These are phyloP conservation scores for Florisuga fusca DNA, from an alignment of 2,797 vertebrate genomes.

Conservation along the genomic window DNA sequence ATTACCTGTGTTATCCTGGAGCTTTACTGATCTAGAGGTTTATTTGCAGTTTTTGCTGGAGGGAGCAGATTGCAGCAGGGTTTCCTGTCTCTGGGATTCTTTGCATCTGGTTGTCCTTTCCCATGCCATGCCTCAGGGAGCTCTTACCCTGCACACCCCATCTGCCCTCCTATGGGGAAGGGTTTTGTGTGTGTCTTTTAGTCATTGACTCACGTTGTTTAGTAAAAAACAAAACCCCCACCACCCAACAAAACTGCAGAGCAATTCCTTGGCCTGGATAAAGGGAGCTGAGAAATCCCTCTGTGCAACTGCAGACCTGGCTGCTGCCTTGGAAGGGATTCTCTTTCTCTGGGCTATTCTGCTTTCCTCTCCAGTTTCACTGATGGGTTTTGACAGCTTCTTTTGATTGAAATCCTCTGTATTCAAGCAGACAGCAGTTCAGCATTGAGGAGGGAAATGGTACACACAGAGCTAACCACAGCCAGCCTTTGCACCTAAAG, in stretches of 20 bases:
- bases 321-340: not conserved
- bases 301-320: not conserved
- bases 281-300: not conserved
- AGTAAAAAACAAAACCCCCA: not conserved
- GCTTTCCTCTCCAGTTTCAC: slow-evolving; percentile 6
- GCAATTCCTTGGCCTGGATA: not conserved
- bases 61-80: not conserved
- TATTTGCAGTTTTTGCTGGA: not conserved
- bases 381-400: not conserved
- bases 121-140: not conserved
- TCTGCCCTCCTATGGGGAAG: not conserved
- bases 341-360: slow-evolving; percentile 24
- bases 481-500: not conserved
- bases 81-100: not conserved
- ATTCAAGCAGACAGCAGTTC: not conserved
- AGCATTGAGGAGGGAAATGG: not conserved
- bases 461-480: not conserved
- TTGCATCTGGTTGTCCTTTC: not conserved
- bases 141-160: not conserved
- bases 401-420: not conserved
- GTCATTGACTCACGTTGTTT: not conserved
- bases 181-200: not conserved
- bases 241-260: rapidly evolving
- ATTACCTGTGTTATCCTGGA: not conserved
- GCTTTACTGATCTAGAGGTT: not conserved